Evolutionary conservation across 2,797 vertebrate genomes (phyloP), one percentile per base, ranked within the genome.

Genomic region (Urosaurus nigricauda): DNA sequence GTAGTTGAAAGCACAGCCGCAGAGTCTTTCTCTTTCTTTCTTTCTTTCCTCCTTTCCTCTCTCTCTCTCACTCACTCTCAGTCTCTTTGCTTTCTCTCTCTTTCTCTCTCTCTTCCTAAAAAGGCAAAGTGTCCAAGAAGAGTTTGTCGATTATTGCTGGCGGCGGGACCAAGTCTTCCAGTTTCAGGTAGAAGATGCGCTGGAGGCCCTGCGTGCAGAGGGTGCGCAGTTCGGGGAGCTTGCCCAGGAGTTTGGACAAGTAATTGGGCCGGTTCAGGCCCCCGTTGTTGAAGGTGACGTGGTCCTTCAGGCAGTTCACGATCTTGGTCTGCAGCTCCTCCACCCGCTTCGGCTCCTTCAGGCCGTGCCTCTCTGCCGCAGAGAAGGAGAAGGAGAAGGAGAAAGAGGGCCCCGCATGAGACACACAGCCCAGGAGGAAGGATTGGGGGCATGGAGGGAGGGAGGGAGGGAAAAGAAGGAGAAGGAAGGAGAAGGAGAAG

Each of bases 121-220:
- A 99, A 96, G 99, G 99, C 94, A 99, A 97, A 86, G 99, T 99
- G 97, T 99, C 99, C 97, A 99, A 98, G 86, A 99, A 99, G 93
- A 99, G 98, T 97, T 99, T 99, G 98, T 99, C 99, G 92, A 99
- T 99, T 97, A 99, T 99, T 98, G 99, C 98, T 92, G 99, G 99
- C 65, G 99, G 99, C 89, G 99, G 99, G 95, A 99, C 99, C 96
- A 99, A 97, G 90, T 99, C 99, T 95, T 99, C 99, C 95, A 99
- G 98, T 97, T 99, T 99, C 96, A 99, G 97, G 97, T 99, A 99
- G 98, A 99, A 99, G 97, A 99, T 99, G 96, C 99, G 99, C 95
- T 99, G 99, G 95, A 99, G 98, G 96, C 99, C 99, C 96, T 99
- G 99, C 65, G 98, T 99, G 96, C 99, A 99, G 93, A 99, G 98